These are phyloP conservation scores for Cheilosia scutellata DNA, from an alignment of 2,888 invertebrate genomes.

Conservation along the genomic window DNA sequence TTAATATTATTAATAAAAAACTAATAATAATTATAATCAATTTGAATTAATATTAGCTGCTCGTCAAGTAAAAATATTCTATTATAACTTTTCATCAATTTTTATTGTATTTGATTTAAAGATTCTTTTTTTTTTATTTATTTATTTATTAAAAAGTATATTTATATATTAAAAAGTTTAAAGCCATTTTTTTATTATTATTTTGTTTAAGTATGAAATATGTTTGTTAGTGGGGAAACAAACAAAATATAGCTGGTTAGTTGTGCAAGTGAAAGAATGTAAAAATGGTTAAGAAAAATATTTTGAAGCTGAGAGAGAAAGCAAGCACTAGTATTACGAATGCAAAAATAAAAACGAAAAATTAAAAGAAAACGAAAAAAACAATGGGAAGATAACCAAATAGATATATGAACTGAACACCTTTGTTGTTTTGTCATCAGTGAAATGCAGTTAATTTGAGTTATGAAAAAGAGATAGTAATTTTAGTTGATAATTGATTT, in stretches of 20 bases:
- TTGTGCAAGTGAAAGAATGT: slow-evolving; percentile 33
- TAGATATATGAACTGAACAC: slow-evolving; percentile 10
- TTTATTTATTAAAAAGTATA: slow-evolving; percentile 56
- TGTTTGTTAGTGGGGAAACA: slow-evolving; percentile 38
- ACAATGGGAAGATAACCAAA: slow-evolving; percentile 2
- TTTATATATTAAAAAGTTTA: slow-evolving; percentile 45
- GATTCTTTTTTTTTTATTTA: slow-evolving; percentile 20
- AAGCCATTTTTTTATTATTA: slow-evolving; percentile 53
- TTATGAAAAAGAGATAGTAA: slow-evolving; percentile 38
- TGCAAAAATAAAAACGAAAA: slow-evolving; percentile 37
- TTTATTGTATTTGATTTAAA: slow-evolving; percentile 52
- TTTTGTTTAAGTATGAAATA: slow-evolving; percentile 39
- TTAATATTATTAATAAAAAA: slow-evolving; percentile 58
- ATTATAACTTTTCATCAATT: slow-evolving; percentile 70
- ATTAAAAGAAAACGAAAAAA: background rate
- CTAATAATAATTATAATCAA: slow-evolving; percentile 57
- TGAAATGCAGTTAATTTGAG: slow-evolving; percentile 30
- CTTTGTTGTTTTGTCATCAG: slow-evolving; percentile 31
- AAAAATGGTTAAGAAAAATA: slow-evolving; percentile 23
- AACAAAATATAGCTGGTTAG: slow-evolving; percentile 28
- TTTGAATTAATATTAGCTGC: slow-evolving; percentile 48
- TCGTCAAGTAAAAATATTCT: slow-evolving; percentile 76
- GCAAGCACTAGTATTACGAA: slow-evolving; percentile 70
- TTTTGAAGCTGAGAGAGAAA: slow-evolving; percentile 38
- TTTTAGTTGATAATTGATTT: slow-evolving; percentile 61